Evolutionary conservation across 1,140 invertebrate species (phyloP), one percentile per base, ranked within the genome.

Genomic region (Brachionus calyciflorus): DNA sequence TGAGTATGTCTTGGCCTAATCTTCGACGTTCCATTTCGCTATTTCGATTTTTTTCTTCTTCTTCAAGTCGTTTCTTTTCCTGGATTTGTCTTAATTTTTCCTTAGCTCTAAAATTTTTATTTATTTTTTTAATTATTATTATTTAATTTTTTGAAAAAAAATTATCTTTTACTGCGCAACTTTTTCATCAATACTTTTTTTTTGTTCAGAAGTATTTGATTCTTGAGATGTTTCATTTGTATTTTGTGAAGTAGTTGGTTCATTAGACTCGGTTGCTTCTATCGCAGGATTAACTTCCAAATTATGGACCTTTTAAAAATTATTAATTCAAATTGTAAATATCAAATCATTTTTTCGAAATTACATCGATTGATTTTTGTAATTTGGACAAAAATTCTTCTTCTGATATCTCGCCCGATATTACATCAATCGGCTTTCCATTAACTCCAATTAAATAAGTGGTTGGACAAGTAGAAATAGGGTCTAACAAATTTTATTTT

Each of bases 21-120:
- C 89, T 87, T 2, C 91, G 87, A 7, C 91, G 87, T 77, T 91
- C 89, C 3, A 90, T 80, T 83, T 93, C 91, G 73, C 88, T 89
- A 65, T 87, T 82, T 77, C 85, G 89, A 80, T 89, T 88, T 79
- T 88, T 83, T 84, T 87, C 69, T 51, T 73, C 69, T 49, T 73
- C 69, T 51, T 73, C 69, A 49, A 12, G 14, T 14, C 46, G 6
- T 37, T 73, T 73, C 51, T 73, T 49, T 30, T 73, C 69, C 51
- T 73, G 69, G 14, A 73, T 73, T 49, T 73, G 14, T 41, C 40
- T 73, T 5, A 73, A 46, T 24, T 73, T 73, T 33, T 73, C 69
- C 19, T 55, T 49, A 26, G 69, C 69, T 49, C 69, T 73, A n/a
- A 1, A 63, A n/a, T n/a, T n/a, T n/a, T n/a, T n/a, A n/a, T n/a